These are phyloP conservation scores for Megastigmus dorsalis DNA, from an alignment of 2,888 invertebrate genomes.

Conservation along the genomic window DNA sequence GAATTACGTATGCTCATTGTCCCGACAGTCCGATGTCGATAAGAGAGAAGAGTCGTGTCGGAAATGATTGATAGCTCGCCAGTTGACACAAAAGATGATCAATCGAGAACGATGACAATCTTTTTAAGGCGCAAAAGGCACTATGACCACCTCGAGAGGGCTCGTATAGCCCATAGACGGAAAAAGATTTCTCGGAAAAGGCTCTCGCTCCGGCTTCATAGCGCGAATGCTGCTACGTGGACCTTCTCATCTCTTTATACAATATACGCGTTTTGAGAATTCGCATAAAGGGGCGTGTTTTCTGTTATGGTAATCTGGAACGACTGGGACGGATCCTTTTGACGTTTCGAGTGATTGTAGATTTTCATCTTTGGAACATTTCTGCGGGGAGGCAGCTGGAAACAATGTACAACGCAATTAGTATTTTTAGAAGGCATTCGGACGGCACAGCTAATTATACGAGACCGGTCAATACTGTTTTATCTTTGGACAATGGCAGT, in stretches of 20 bases:
- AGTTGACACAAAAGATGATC: slow-evolving; percentile 37
- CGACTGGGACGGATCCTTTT: neutral
- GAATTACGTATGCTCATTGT: neutral
- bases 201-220: no score
- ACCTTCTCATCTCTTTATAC: slow-evolving; percentile 13
- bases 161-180: no score
- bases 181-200: slow-evolving; percentile 27
- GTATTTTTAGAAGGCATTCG: no score
- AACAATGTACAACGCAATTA: no score
- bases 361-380: slow-evolving; percentile 6
- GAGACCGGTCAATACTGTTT: no score
- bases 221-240: neutral
- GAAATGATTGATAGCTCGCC: slow-evolving; percentile 28
- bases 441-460: no score
- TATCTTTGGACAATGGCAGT: no score
- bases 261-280: slow-evolving; percentile 25
- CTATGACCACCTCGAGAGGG: neutral
- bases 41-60: slow-evolving; percentile 25
- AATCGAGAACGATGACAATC: slow-evolving; percentile 31
- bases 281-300: slow-evolving; percentile 2
- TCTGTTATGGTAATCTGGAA: slow-evolving; percentile 27
- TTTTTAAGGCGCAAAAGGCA: slow-evolving; percentile 9
- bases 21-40: slow-evolving; percentile 5
- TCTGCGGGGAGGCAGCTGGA: no score
- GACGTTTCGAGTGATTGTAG: neutral